Conservation (phyloP, 2,797 vertebrate species). For the Sebastes trivittatus region DNA sequence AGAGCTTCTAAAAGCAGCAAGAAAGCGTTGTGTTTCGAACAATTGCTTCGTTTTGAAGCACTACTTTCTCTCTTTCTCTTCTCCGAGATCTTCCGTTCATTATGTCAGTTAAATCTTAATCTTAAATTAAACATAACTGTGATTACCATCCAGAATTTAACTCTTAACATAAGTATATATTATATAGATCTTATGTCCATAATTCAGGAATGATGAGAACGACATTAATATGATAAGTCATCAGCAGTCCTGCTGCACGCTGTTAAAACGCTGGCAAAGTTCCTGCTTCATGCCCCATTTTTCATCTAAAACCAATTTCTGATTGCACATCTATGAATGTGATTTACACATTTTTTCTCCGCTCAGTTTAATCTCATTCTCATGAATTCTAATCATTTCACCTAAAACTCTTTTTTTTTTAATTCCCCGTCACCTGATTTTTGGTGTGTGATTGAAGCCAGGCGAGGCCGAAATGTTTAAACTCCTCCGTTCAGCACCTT, state of each 20-base stretch:
- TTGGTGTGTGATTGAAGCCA: background rate
- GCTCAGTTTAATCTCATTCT: background rate
- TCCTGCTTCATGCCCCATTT: background rate
- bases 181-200: no score
- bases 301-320: conserved; percentile 22
- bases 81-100: background rate
- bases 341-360: background rate
- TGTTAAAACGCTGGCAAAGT: background rate
- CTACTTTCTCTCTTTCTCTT: no score
- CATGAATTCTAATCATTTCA: conserved; percentile 22
- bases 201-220: background rate
- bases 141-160: no score
- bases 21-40: background rate
- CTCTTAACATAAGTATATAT: no score
- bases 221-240: background rate
- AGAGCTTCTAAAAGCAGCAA: background rate
- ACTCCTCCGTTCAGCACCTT: background rate
- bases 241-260: background rate
- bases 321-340: background rate
- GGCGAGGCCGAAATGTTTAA: background rate
- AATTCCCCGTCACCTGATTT: background rate
- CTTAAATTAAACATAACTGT: background rate
- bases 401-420: background rate
- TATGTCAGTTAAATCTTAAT: background rate
- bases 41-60: no score